These are phyloP conservation scores for Charanyca ferruginea DNA, from an alignment of 2,888 invertebrate genomes.

Conservation along the genomic window DNA sequence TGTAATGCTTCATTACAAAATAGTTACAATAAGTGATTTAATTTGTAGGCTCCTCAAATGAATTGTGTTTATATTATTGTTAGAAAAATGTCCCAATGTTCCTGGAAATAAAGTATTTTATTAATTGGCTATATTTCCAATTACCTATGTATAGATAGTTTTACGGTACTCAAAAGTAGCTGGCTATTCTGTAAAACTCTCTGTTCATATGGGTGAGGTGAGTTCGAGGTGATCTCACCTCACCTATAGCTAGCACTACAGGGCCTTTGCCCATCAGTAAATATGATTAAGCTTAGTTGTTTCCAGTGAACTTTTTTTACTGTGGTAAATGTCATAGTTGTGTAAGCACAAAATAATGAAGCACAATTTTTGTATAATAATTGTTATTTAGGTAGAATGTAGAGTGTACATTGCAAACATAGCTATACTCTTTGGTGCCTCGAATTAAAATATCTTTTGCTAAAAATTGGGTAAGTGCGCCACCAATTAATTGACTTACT, in stretches of 20 bases:
- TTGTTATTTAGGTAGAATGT: slow-evolving; percentile 26
- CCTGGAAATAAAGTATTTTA: slow-evolving; percentile 14
- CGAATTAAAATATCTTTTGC: background rate
- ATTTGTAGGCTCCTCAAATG: background rate
- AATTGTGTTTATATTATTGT: slow-evolving; percentile 9
- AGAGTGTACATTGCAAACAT: slow-evolving; percentile 9
- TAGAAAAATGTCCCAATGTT: background rate
- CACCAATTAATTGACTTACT: no score
- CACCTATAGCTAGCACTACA: background rate
- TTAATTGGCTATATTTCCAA: background rate
- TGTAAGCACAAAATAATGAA: slow-evolving; percentile 33
- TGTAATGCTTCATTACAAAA: no score
- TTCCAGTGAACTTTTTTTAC: slow-evolving; percentile 3
- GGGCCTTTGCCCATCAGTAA: background rate
- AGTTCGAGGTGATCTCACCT: background rate
- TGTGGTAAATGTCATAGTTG: slow-evolving; percentile 17
- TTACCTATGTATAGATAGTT: background rate
- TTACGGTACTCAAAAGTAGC: background rate
- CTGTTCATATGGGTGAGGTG: background rate
- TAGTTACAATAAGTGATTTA: background rate
- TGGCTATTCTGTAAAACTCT: background rate
- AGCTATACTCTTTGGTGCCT: slow-evolving; percentile 15
- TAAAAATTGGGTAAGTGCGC: no score
- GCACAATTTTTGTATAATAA: slow-evolving; percentile 49
- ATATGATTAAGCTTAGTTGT: background rate